A percentile compares a stretch with the other conserved stretches of the same genome.
These are phyloP conservation scores for Liparis tanakae DNA, from an alignment of 2,797 vertebrate genomes.

Conservation along the genomic window DNA sequence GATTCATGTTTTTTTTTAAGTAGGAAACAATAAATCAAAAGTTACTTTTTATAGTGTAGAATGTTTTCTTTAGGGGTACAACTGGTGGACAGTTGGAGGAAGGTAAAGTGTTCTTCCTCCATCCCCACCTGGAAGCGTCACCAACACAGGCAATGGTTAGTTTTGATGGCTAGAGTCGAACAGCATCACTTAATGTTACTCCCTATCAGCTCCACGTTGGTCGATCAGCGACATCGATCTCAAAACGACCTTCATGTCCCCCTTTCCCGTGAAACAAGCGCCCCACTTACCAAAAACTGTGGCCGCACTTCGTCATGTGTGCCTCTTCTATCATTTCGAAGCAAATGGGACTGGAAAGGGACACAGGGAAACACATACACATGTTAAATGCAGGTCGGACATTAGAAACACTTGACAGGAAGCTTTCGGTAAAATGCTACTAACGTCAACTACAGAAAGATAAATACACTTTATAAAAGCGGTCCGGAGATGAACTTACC, in stretches of 20 bases:
- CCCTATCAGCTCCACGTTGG: not conserved
- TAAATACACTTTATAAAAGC: not conserved
- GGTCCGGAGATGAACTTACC: constrained; percentile 80
- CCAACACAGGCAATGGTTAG: not conserved
- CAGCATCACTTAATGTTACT: not conserved
- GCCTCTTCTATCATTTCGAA: constrained; percentile 99
- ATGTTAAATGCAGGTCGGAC: constrained; percentile 5
- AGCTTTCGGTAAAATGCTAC: accelerated
- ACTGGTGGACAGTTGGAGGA: not conserved
- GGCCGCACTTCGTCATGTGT: constrained; percentile 99
- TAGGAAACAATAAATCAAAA: not conserved
- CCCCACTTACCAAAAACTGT: constrained; percentile 96
- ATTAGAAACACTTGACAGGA: not conserved
- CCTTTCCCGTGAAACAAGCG: not conserved
- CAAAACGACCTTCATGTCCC: not conserved
- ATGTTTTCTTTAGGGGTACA: not conserved
- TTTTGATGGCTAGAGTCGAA: not conserved
- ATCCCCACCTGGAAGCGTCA: not conserved
- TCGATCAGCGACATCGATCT: not conserved
- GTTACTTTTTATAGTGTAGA: not conserved
- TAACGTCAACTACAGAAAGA: too few species aligned
- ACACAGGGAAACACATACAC: constrained; percentile 33
- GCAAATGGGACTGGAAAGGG: constrained; percentile 92
- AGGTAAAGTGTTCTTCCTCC: not conserved
- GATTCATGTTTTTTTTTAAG: not conserved